Conservation (phyloP, 2,888 invertebrate genomes). For the Chaitophorus viminalis region DNA sequence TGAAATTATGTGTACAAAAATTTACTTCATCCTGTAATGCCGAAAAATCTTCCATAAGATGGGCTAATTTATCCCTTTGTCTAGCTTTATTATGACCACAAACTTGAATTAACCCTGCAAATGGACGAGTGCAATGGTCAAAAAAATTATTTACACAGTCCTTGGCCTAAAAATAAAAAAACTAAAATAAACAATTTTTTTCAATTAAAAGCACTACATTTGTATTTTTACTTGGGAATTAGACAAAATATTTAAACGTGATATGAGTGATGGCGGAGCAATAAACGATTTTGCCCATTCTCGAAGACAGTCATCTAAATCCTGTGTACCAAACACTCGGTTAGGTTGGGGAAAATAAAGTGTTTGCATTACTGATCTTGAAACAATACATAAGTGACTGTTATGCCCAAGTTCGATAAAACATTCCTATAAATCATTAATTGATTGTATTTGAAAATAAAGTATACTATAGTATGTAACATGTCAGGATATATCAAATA, state of each 20-base stretch:
- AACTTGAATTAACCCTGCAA: conserved; percentile 85
- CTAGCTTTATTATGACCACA: conserved; percentile 95
- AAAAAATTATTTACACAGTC: conserved; percentile 91
- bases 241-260: conserved; percentile 76
- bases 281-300: conserved; percentile 90
- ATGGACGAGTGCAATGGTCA: conserved; percentile 85
- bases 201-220: neutral
- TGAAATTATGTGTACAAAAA: neutral
- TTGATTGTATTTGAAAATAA: neutral
- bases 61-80: conserved; percentile 91
- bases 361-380: conserved; percentile 88
- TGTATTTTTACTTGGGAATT: conserved; percentile 71
- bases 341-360: conserved; percentile 74
- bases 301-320: conserved; percentile 81
- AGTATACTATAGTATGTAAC: neutral
- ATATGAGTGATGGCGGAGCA: conserved; percentile 86
- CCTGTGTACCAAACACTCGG: conserved; percentile 72
- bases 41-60: conserved; percentile 89
- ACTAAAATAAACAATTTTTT: conserved; percentile 20
- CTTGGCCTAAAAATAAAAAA: conserved; percentile 73
- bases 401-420: conserved; percentile 92
- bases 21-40: conserved; percentile 89
- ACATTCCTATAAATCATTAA: conserved; percentile 78
- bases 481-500: neutral
- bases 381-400: conserved; percentile 85